A percentile compares a stretch with the other conserved stretches of the same genome.
These are phyloP conservation scores for Brachyalestes nurse DNA, from an alignment of 2,797 vertebrate species.

Conservation along the genomic window DNA sequence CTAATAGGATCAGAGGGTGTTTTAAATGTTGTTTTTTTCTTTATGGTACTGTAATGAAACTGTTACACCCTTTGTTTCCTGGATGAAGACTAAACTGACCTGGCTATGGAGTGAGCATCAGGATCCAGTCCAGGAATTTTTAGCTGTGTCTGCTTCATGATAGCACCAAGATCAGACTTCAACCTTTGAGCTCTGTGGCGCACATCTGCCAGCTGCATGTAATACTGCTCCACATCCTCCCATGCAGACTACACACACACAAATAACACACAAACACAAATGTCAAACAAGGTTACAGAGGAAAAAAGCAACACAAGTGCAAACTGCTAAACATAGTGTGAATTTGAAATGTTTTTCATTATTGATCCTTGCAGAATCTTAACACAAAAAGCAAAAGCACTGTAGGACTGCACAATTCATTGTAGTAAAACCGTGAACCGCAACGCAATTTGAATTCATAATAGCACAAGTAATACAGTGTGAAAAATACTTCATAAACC, in stretches of 20 bases:
- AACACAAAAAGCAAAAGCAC: background rate
- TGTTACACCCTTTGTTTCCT: background rate
- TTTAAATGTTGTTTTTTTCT: background rate
- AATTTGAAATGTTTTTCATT: background rate
- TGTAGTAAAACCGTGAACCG: background rate
- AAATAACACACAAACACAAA: conserved; percentile 4
- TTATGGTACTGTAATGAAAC: background rate
- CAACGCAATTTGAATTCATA: background rate
- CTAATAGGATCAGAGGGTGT: background rate
- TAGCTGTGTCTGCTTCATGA: conserved; percentile 64
- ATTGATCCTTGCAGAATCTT: background rate
- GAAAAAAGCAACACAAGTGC: background rate
- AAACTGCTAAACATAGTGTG: too few species aligned
- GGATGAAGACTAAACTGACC: conserved; percentile 59
- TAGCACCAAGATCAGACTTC: conserved; percentile 60
- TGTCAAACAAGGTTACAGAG: background rate
- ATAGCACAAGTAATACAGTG: too few species aligned
- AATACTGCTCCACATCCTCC: conserved; percentile 75
- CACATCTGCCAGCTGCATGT: conserved; percentile 70
- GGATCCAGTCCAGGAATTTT: conserved; percentile 57
- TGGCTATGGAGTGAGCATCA: conserved; percentile 57
- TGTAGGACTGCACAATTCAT: background rate
- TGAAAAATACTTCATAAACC: too few species aligned
- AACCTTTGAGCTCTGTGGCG: conserved; percentile 66
- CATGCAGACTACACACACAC: conserved; percentile 74